Conservation (phyloP, 1,140 invertebrate genomes). For the Aphelinus atriplicis region DNA sequence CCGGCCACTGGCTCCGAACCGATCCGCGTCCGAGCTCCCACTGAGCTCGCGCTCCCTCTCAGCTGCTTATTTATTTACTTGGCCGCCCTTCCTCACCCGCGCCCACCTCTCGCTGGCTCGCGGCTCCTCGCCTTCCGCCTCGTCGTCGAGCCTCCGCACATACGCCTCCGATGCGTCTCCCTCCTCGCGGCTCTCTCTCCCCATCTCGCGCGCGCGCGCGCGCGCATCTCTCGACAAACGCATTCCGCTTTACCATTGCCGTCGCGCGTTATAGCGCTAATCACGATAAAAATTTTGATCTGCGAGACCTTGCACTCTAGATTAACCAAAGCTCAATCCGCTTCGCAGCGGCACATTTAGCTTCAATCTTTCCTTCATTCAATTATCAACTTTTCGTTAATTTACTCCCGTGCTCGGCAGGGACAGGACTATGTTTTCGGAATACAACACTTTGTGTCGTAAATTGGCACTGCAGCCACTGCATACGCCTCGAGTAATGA, state of each 20-base stretch:
- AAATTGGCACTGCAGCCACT: too few relatives aligned
- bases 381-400: too few relatives aligned
- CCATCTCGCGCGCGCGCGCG: slow-evolving; percentile 41
- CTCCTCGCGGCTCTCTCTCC: slow-evolving; percentile 42
- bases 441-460: too few relatives aligned
- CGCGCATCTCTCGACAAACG: too few relatives aligned
- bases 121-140: slow-evolving; percentile 33
- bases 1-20: background rate
- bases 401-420: too few relatives aligned
- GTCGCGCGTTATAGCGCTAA: slow-evolving; percentile 21
- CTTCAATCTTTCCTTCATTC: too few relatives aligned
- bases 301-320: too few relatives aligned
- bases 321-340: too few relatives aligned
- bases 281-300: too few relatives aligned
- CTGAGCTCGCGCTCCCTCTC: slow-evolving; percentile 57
- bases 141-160: background rate
- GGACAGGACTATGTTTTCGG: too few relatives aligned
- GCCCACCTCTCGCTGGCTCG: slow-evolving; percentile 29
- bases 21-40: slow-evolving; percentile 39
- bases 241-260: slow-evolving; percentile 32
- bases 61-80: slow-evolving; percentile 65
- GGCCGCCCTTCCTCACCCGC: slow-evolving; percentile 45
- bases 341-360: too few relatives aligned
- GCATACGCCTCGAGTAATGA: too few relatives aligned
- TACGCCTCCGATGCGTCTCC: slow-evolving; percentile 4